Base-by-base conservation (phyloP, 2,888 invertebrate species). In the Oscheius sp. region DNA sequence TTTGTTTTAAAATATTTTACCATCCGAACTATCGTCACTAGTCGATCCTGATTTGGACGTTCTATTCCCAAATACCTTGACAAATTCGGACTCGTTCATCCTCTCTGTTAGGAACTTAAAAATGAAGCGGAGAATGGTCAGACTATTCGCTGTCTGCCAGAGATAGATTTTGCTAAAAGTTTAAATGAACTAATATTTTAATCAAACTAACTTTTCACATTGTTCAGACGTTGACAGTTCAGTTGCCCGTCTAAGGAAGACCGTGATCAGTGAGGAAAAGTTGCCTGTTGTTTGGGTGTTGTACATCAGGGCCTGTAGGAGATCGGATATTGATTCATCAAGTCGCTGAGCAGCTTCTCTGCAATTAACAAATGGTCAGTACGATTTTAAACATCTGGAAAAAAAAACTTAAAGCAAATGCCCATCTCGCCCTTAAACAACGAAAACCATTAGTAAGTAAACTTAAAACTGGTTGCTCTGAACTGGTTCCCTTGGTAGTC, bases 121-220 rank as follows among this genome's bases (percentile, higher is more conserved):
- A 92, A 94, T 86, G 83, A 90, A 91, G 11, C 96, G 92, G 75
- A 96, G 93, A 37, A 96, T 94, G 88, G 96, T 95, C 63, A 99
- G 90, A 0, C 95, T 94, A 90, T 98, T 98, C 90, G 94, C 95
- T 0, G 95, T 94, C 90, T 97, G 96, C 95, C 96, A 96, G 70
- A 94, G 94, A 85, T 95, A 93, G 86, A 93, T 91, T 83, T 92
- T 92, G 86, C 93, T 93, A 89, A 74, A 92, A 83, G 29, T 5
- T 29, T 47, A 29, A 63, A 9, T 4, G 3, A 33, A n/a, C 50
- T 37, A 71, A 75, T 3, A 5, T 60, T 29, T n/a, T 4, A 33
- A 58, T 33, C 63, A 51, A 53, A 79, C 93, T 92, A 91, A 96
- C 96, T 95, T 94, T 89, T 96, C 94, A 89, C 94, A 94, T 88